Conservation (phyloP, 2,797 vertebrate species). For the Decapterus maruadsi region DNA sequence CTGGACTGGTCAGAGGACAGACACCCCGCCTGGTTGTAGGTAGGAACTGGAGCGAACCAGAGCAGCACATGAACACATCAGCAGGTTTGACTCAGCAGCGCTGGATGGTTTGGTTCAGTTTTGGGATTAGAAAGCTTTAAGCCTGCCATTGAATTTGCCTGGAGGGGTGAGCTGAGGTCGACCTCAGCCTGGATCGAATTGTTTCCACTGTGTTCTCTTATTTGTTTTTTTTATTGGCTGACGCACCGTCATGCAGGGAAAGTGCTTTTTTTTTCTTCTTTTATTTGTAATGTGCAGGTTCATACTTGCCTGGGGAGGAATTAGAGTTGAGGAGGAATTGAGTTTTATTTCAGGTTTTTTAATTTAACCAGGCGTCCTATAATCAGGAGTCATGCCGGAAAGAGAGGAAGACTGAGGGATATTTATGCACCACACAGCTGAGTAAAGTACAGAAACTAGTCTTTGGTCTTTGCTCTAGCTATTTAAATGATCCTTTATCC, state of each 20-base stretch:
- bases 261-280: not conserved
- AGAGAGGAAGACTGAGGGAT: not conserved
- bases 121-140: constrained; percentile 70
- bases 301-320: not conserved
- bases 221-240: constrained; percentile 24
- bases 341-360: constrained; percentile 6
- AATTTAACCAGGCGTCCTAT: not conserved
- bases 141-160: constrained; percentile 62
- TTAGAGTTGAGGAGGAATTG: not conserved
- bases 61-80: constrained; percentile 28
- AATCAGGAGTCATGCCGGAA: not conserved
- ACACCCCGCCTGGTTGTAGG: constrained; percentile 61
- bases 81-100: constrained; percentile 52
- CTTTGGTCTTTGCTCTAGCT: not conserved
- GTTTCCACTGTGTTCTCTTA: constrained; percentile 40
- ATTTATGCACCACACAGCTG: not conserved
- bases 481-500: no score
- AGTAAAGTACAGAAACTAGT: not conserved
- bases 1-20: constrained; percentile 34
- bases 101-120: constrained; percentile 41
- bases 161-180: constrained; percentile 51
- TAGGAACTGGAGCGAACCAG: constrained; percentile 42
- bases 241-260: constrained; percentile 2
- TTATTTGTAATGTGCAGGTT: not conserved
- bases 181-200: constrained; percentile 27